phyloP scores from a whole-genome alignment of 2,888 invertebrate species.

The Callosobruchus maculatus region DNA sequence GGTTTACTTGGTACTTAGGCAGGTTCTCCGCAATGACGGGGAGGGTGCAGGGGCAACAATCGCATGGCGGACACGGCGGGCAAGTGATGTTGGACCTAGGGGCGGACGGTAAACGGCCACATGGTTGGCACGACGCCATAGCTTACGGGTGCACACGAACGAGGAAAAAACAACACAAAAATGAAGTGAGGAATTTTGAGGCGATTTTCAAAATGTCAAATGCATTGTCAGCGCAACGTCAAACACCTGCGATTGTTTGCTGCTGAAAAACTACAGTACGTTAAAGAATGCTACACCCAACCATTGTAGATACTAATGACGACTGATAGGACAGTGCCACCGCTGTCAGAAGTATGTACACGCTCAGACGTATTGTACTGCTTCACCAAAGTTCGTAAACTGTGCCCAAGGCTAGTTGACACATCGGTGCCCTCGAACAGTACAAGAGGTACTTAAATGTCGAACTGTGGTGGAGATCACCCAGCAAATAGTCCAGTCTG shows the following conservation, averaged over 20 bases:
- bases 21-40: slow-evolving; percentile 34
- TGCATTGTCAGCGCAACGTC: slow-evolving; percentile 14
- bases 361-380: no score
- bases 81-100: slow-evolving; percentile 2
- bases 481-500: no score
- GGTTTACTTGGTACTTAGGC: slow-evolving; percentile 33
- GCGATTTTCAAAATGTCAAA: slow-evolving; percentile 18
- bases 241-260: not conserved
- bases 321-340: no score
- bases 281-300: not conserved
- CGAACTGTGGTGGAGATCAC: no score
- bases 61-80: slow-evolving; percentile 21
- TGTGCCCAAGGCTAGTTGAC: no score
- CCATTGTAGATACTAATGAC: no score
- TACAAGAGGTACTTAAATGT: no score
- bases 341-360: no score
- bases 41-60: slow-evolving; percentile 25
- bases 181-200: not conserved
- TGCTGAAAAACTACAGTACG: not conserved
- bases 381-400: no score
- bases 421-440: no score
- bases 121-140: slow-evolving; percentile 34
- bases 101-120: slow-evolving; percentile 23
- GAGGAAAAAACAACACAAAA: not conserved
- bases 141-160: slow-evolving; percentile 1